phyloP scores from a whole-genome alignment of 2,888 invertebrate genomes.

The Buathra laborator region DNA sequence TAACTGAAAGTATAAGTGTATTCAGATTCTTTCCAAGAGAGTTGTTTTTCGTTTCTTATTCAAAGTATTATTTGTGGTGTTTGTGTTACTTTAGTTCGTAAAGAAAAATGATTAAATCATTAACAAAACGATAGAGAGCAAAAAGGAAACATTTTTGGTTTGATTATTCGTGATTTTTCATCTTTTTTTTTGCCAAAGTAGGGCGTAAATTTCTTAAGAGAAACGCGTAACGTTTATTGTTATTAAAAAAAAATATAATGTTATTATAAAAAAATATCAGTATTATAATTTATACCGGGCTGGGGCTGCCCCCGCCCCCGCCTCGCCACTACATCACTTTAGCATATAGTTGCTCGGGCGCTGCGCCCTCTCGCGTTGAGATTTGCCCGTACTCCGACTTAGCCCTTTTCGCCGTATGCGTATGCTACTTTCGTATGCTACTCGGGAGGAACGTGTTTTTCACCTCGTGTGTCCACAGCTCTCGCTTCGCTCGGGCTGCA shows the following conservation, averaged over 20 bases:
- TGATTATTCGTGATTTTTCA: neutral
- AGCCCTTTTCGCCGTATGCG: too few relatives aligned
- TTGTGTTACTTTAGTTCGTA: slow-evolving; percentile 12
- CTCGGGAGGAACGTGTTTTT: too few relatives aligned
- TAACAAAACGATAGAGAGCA: neutral
- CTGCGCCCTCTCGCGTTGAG: slow-evolving; percentile 23
- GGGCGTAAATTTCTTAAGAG: neutral
- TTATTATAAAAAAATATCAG: slow-evolving; percentile 2
- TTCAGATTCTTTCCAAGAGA: slow-evolving; percentile 10
- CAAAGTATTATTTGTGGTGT: slow-evolving; percentile 13
- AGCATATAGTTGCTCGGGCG: slow-evolving; percentile 17
- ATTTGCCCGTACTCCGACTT: too few relatives aligned
- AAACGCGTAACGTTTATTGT: slow-evolving; percentile 3
- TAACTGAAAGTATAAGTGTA: slow-evolving; percentile 17
- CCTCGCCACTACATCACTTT: neutral
- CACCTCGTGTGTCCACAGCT: too few relatives aligned
- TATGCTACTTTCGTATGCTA: too few relatives aligned
- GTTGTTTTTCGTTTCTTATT: slow-evolving; percentile 14
- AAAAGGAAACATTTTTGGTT: neutral
- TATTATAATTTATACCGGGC: slow-evolving; percentile 2
- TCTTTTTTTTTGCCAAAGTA: neutral
- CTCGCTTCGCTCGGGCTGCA: too few relatives aligned
- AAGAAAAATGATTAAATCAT: neutral
- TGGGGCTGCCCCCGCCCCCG: neutral
- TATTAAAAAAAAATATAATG: neutral